Evolutionary conservation across 2,888 invertebrate genomes (phyloP), one percentile per base, ranked within the genome.

Genomic region (Micoletzkya japonica): DNA sequence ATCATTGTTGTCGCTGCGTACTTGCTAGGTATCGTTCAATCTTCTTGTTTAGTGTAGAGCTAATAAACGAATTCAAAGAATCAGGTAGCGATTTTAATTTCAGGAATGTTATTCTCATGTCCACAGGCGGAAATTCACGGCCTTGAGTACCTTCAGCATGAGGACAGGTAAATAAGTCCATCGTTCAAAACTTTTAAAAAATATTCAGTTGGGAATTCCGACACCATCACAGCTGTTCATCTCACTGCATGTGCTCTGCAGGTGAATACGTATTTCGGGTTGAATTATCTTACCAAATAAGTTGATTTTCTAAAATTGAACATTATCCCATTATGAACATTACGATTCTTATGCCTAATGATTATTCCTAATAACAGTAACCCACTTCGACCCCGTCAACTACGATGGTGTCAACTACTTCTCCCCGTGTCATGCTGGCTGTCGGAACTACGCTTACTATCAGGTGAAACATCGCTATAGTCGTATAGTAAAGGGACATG

Each of bases 381-480:
- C 76, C 26, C 76, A 73, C 17, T 91, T 91, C 79, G 88, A 89
- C 70, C 91, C 91, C 0, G 88, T 91, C 36, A 89, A 72, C 60
- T 69, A 90, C 2, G 87, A 87, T 72, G 88, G 88, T 72, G 86
- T 87, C 6, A 90, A 90, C 0, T 91, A 89, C 83, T 92, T 90
- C 82, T 91, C 90, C 0, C 91, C 92, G 0, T 92, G 92, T 85
- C 90, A 90, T 80, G 92, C 92, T 2, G 92, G 92, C 0, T 92
- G 92, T 82, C 70, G 72, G 28, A 64, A 70, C 20, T 79, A 76
- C 32, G 70, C 76, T 32, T 26, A 68, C 4, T 58, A 68, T 37
- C 49, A 63, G 64, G 54, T 20, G n/a, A 17, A 4, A 24, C 20
- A 10, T 7, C 39, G 39, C 17, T 39, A 10, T 17, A 39, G 17